Conservation (phyloP, 2,797 vertebrate species). For the Hydrocynus forskahlii region DNA sequence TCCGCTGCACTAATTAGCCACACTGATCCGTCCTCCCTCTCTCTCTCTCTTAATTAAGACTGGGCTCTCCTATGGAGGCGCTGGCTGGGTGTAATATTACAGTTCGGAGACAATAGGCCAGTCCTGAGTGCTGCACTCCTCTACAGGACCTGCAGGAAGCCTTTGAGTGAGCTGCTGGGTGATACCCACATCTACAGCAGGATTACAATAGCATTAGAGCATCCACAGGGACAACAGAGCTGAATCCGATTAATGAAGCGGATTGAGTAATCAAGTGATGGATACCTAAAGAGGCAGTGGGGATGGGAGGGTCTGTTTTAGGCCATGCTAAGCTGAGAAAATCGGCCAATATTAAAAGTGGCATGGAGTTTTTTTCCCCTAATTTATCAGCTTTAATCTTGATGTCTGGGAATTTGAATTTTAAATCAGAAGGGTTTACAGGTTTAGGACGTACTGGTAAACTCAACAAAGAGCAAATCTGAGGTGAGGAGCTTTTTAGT, state of each 20-base stretch:
- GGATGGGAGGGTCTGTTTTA: not conserved
- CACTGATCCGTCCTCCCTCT: conserved; percentile 51
- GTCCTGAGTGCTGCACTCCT: conserved; percentile 47
- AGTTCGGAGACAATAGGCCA: conserved; percentile 43
- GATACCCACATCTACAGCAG: conserved; percentile 36
- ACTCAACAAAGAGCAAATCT: no score
- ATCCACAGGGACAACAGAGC: conserved; percentile 12
- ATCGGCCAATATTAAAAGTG: not conserved
- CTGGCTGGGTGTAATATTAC: conserved; percentile 43
- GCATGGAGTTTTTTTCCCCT: not conserved
- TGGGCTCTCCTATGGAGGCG: conserved; percentile 49
- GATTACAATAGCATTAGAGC: conserved; percentile 42
- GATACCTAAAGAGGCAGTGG: conserved; percentile 30
- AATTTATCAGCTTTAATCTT: not conserved
- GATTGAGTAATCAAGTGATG: conserved; percentile 28
- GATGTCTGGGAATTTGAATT: not conserved
- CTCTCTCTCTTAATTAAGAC: conserved; percentile 63
- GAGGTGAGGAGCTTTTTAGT: no score
- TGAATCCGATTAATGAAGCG: conserved; percentile 35
- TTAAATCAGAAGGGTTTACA: not conserved
- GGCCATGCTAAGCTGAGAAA: not conserved
- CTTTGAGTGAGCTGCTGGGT: conserved; percentile 34
- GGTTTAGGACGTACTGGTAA: no score
- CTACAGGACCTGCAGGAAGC: conserved; percentile 33
- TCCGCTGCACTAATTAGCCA: conserved; percentile 60